phyloP scores from a whole-genome alignment of 1,140 invertebrate genomes.

The Drosophila micromelanica region DNA sequence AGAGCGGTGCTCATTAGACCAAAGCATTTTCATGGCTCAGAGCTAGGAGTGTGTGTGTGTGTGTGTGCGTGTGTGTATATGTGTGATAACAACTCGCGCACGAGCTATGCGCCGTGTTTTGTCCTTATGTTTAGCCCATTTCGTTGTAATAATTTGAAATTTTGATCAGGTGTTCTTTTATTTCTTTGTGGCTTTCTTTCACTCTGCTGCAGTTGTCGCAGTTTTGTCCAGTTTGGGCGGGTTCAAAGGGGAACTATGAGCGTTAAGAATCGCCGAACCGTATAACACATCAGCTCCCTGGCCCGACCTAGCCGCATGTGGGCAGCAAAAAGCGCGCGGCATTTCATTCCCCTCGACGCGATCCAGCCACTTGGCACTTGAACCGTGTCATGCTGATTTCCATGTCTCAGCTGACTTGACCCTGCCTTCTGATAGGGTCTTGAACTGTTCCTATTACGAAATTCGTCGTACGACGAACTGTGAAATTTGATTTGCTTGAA shows the following conservation, averaged over 20 bases:
- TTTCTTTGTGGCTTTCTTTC: slow-evolving; percentile 64
- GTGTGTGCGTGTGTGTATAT: slow-evolving; percentile 31
- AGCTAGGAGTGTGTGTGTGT: slow-evolving; percentile 25
- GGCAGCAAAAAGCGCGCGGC: slow-evolving; percentile 62
- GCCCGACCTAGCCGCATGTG: slow-evolving; percentile 28
- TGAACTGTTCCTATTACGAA: slow-evolving; percentile 19
- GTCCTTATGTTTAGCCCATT: slow-evolving; percentile 74
- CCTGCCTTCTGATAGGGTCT: background rate
- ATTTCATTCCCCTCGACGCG: slow-evolving; percentile 16
- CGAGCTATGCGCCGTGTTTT: slow-evolving; percentile 63
- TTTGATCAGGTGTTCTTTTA: slow-evolving; percentile 80
- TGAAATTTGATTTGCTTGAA: slow-evolving; percentile 40
- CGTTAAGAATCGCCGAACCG: slow-evolving; percentile 74
- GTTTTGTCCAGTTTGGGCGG: slow-evolving; percentile 14
- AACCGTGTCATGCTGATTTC: slow-evolving; percentile 67
- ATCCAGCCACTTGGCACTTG: slow-evolving; percentile 67
- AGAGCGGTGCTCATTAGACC: slow-evolving; percentile 74
- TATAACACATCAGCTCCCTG: slow-evolving; percentile 54
- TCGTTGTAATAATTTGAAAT: slow-evolving; percentile 81
- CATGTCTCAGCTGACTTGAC: background rate
- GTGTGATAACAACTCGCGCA: slow-evolving; percentile 61
- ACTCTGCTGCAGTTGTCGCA: slow-evolving; percentile 1
- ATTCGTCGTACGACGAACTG: slow-evolving; percentile 3
- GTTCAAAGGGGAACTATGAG: slow-evolving; percentile 74
- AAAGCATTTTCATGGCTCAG: slow-evolving; percentile 65